A percentile compares a stretch with the other conserved stretches of the same genome.
These are phyloP conservation scores for Platerodrilus igneus DNA, from an alignment of 2,888 invertebrate genomes.

Conservation along the genomic window DNA sequence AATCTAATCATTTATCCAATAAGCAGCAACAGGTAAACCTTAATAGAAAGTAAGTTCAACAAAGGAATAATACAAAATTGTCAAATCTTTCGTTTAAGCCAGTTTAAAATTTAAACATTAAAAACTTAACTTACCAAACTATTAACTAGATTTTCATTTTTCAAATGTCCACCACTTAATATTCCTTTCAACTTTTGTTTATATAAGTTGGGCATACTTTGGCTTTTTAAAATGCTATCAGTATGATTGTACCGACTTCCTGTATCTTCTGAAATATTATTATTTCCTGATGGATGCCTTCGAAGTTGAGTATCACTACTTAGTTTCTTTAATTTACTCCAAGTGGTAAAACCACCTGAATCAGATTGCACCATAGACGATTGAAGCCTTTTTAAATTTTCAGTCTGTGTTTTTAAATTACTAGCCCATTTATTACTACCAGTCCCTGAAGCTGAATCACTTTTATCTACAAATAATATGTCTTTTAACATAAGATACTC, in stretches of 20 bases:
- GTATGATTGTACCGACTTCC: constrained; percentile 55
- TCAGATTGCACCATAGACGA: constrained; percentile 75
- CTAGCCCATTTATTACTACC: constrained; percentile 40
- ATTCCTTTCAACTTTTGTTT: constrained; percentile 53
- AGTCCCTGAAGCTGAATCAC: constrained; percentile 34
- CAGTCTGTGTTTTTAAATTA: constrained; percentile 33
- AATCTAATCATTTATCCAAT: too few relatives aligned
- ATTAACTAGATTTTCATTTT: constrained; percentile 53
- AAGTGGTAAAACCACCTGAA: constrained; percentile 76
- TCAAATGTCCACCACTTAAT: constrained; percentile 52
- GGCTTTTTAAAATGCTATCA: constrained; percentile 63
- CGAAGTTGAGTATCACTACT: constrained; percentile 59
- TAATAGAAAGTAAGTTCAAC: too few relatives aligned
- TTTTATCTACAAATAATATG: constrained; percentile 34
- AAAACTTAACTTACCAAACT: constrained; percentile 59
- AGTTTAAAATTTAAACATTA: not conserved
- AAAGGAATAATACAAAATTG: not conserved
- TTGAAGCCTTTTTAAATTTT: constrained; percentile 24
- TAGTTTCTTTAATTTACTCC: constrained; percentile 79
- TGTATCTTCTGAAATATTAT: constrained; percentile 53
- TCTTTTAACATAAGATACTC: too few relatives aligned
- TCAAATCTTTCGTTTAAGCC: not conserved
- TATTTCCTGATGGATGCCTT: constrained; percentile 68
- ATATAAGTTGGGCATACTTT: constrained; percentile 73
- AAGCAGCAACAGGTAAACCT: too few relatives aligned